Conservation (phyloP, 1,140 invertebrate species). For the Halyomorpha halys region DNA sequence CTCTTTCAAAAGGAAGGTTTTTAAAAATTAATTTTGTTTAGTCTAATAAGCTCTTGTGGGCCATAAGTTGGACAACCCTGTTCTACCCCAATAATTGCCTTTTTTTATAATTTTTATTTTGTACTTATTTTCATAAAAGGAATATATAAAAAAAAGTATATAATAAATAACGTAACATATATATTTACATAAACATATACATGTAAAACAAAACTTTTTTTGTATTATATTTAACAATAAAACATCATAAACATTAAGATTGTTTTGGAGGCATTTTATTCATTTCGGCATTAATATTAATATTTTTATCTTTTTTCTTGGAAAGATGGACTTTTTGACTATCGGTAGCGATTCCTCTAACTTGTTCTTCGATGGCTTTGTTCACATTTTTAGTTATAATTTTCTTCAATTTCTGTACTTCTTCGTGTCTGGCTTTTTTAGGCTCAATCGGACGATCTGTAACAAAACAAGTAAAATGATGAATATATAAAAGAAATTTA, state of each 20-base stretch:
- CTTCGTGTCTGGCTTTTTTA: conserved; percentile 47
- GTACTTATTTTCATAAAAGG: too few relatives aligned
- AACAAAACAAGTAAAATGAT: conserved; percentile 26
- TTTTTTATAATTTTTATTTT: too few relatives aligned
- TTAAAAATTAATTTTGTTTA: too few relatives aligned
- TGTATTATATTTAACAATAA: not conserved
- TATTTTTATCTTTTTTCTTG: conserved; percentile 33
- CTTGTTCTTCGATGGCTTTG: conserved; percentile 47
- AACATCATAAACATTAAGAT: not conserved
- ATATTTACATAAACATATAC: not conserved
- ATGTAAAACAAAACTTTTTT: not conserved
- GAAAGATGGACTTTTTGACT: conserved; percentile 36
- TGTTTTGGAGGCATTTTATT: conserved; percentile 27
- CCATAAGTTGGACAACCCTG: too few relatives aligned
- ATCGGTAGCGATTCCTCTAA: conserved; percentile 43
- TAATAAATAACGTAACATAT: conserved; percentile 1
- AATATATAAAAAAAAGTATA: too few relatives aligned
- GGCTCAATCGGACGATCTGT: conserved; percentile 49
- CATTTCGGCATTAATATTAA: conserved; percentile 8
- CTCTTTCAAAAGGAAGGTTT: too few relatives aligned
- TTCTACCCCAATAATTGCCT: too few relatives aligned
- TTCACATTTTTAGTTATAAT: conserved; percentile 51
- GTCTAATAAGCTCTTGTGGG: too few relatives aligned
- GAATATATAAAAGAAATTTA: not conserved
- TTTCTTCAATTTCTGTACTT: conserved; percentile 49